These are phyloP conservation scores for Callipepla squamata DNA, from an alignment of 2,113 vertebrate species.

Conservation along the genomic window DNA sequence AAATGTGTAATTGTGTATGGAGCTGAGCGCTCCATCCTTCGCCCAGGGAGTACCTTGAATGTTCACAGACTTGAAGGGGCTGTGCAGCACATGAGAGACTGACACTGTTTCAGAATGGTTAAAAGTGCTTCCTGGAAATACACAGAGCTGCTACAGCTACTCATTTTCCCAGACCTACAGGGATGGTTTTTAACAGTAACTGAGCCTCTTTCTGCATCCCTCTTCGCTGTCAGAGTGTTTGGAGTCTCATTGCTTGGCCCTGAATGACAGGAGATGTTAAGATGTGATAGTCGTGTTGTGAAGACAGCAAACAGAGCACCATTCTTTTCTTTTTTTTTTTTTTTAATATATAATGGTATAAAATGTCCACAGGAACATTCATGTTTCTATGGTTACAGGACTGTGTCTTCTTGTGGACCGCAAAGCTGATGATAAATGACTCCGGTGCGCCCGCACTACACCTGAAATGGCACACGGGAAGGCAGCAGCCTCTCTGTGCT, in stretches of 20 bases:
- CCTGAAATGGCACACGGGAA: background rate
- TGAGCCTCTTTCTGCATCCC: background rate
- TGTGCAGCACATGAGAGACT: background rate
- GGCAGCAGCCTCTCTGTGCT: background rate
- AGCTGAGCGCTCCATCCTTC: background rate
- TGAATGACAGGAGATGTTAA: background rate
- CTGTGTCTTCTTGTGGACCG: conserved; percentile 6
- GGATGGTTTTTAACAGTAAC: background rate
- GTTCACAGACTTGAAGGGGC: background rate
- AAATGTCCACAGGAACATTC: conserved; percentile 61
- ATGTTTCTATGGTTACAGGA: conserved; percentile 80
- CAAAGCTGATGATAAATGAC: conserved; percentile 12
- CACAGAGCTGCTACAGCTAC: background rate
- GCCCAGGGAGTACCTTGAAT: background rate
- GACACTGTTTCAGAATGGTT: background rate
- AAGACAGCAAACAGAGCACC: background rate
- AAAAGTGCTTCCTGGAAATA: background rate
- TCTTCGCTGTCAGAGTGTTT: background rate
- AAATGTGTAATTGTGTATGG: background rate
- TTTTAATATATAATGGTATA: conserved; percentile 17
- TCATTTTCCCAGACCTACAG: background rate
- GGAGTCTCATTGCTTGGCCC: background rate
- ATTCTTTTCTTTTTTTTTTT: background rate
- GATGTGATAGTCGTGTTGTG: background rate
- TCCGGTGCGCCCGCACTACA: background rate